These are phyloP conservation scores for Reinhardtius hippoglossoides DNA, from an alignment of 2,113 vertebrate genomes.

Conservation along the genomic window DNA sequence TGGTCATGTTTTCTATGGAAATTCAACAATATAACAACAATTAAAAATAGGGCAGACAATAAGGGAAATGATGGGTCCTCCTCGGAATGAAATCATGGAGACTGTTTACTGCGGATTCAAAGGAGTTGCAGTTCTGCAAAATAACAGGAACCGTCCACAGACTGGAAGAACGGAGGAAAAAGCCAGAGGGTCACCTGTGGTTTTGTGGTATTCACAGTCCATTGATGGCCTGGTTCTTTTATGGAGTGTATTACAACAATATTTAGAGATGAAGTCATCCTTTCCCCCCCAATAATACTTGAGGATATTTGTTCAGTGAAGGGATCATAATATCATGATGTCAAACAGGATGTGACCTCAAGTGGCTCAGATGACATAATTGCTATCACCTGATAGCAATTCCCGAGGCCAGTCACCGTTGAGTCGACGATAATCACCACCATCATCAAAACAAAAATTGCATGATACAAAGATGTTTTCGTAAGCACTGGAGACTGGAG, in stretches of 20 bases:
- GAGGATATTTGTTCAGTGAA: conserved; percentile 51
- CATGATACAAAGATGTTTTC: conserved; percentile 4
- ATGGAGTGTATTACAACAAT: conserved; percentile 53
- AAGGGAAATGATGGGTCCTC: neutral
- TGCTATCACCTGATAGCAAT: conserved; percentile 68
- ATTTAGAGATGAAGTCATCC: conserved; percentile 64
- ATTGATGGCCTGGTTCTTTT: conserved; percentile 64
- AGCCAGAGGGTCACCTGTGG: conserved; percentile 5
- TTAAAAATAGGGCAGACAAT: no score
- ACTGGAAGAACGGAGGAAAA: neutral
- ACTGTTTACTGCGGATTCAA: neutral
- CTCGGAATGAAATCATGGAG: neutral
- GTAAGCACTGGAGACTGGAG: conserved; percentile 12
- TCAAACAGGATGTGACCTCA: conserved; percentile 65
- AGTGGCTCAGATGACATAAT: conserved; percentile 64
- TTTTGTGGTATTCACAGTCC: conserved; percentile 46
- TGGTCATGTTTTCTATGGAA: no score
- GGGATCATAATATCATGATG: conserved; percentile 45
- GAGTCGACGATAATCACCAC: conserved; percentile 24
- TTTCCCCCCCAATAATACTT: conserved; percentile 36
- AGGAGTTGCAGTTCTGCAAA: neutral
- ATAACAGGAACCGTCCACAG: neutral
- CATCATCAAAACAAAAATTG: conserved; percentile 31
- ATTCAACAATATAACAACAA: no score
- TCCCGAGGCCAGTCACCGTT: conserved; percentile 29